Evolutionary conservation across 1,140 invertebrate genomes (phyloP).

Genomic region (Cherax quadricarinatus): DNA sequence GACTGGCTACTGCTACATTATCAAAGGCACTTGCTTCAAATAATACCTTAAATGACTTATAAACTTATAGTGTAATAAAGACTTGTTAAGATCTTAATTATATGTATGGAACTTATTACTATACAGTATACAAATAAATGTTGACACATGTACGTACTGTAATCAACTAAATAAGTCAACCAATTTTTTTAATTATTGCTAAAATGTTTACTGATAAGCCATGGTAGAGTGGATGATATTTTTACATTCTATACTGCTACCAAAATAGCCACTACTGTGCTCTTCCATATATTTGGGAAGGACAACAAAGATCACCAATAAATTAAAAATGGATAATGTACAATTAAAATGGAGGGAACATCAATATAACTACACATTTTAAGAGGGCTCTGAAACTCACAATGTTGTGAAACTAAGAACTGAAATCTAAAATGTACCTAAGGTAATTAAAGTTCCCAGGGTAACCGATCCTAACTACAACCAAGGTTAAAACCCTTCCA

Average conservation of each 20-base stretch:
- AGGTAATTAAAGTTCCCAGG: too few species aligned
- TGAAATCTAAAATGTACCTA: too few species aligned
- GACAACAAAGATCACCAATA: not conserved
- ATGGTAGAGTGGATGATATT: too few species aligned
- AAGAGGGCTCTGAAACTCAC: not conserved
- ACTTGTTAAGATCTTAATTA: not conserved
- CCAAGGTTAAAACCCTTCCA: too few species aligned
- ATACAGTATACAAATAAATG: not conserved
- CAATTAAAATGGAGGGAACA: conserved; percentile 6
- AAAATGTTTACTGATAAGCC: not conserved
- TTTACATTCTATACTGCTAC: not conserved
- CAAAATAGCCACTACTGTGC: not conserved
- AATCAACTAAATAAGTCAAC: not conserved
- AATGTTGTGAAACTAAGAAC: too few species aligned
- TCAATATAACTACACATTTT: not conserved
- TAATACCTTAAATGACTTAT: conserved; percentile 41
- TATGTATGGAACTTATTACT: not conserved
- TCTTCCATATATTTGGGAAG: not conserved
- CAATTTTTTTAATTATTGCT: not conserved
- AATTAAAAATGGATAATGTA: not conserved
- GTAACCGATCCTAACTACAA: too few species aligned
- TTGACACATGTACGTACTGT: not conserved
- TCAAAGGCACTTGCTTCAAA: conserved; percentile 25
- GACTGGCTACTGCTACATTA: not conserved
- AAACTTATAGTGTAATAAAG: not conserved